Conservation (phyloP, 2,888 invertebrate genomes). For the Drosophila melanosoma region DNA sequence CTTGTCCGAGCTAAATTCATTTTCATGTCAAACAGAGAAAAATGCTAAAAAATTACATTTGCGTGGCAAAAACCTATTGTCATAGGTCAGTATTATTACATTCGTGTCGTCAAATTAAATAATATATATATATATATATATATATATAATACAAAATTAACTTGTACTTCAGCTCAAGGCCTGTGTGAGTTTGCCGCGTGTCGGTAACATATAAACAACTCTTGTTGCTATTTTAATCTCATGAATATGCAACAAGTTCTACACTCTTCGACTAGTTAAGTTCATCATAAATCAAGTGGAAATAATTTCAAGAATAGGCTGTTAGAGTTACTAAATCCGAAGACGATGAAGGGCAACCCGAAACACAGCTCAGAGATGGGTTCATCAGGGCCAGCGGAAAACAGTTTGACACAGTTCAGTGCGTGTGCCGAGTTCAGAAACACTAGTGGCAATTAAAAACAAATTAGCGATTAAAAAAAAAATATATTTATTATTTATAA, state of each 20-base stretch:
- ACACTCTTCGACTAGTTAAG: constrained; percentile 4
- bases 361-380: neutral
- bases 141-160: neutral
- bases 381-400: constrained; percentile 41
- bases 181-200: constrained; percentile 13
- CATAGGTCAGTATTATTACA: constrained; percentile 32
- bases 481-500: constrained; percentile 29
- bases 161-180: constrained; percentile 17
- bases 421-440: constrained; percentile 54
- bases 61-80: constrained; percentile 18
- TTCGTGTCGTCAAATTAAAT: neutral
- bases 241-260: constrained; percentile 44
- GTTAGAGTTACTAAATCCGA: constrained; percentile 13
- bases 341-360: constrained; percentile 50
- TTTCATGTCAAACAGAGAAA: constrained; percentile 34
- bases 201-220: constrained; percentile 11
- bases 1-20: constrained; percentile 40
- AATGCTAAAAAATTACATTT: constrained; percentile 33
- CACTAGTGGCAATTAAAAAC: constrained; percentile 59
- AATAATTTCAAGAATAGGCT: constrained; percentile 33
- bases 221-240: constrained; percentile 19
- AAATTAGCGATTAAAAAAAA: constrained; percentile 44
- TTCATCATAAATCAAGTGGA: constrained; percentile 43
- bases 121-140: neutral
- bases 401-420: constrained; percentile 44